Base-by-base conservation (phyloP, 1,140 invertebrate genomes). In the Ptiloglossa arizonensis region DNA sequence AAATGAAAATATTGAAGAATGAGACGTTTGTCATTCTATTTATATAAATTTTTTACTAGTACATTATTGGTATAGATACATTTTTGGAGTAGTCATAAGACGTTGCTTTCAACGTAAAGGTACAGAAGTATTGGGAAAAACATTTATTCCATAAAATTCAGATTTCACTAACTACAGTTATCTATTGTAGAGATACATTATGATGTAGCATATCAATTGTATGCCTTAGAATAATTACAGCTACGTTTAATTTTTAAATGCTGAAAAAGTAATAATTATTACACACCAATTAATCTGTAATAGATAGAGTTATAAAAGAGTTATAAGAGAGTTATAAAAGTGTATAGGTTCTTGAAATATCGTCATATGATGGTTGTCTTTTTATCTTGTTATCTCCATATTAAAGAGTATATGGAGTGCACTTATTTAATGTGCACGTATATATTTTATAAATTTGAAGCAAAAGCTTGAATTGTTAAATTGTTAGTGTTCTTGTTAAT, bases 41-140 rank as follows among this genome's bases (percentile, higher is more conserved):
- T 82, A 82, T 83, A 75, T 66, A 84, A 83, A 86, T 81, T 87
- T 86, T 86, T 84, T 70, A 64, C 72, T 68, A 80, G 75, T 59
- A 68, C 32, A 77, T 62, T 81, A 80, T 81, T 70, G 74, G 78
- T 82, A 82, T 54, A 52, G 69, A 48, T 3, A 68, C 59, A 56
- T 74, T 85, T 64, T 86, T 70, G 48, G 48, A 48, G 13, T 81
- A 81, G 72, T 29, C 9, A 0, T 77, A 71, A 79, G 63, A 78
- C 4, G 41, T 48, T 32, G 17, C 32, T 68, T 68, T 57, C 24
- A 38, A 50, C n/a, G 52, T 50, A 22, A 46, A 54, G 13, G 56
- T 32, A 27, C 32, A 17, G 66, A n/a, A 29, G 29, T 54, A 41
- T 11, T 41, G 9, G 41, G 41, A 41, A 13, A 11, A 69, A 66